Evolutionary conservation across 2,888 invertebrate genomes (phyloP), one percentile per base, ranked within the genome.

Genomic region (Dascillus cervinus): DNA sequence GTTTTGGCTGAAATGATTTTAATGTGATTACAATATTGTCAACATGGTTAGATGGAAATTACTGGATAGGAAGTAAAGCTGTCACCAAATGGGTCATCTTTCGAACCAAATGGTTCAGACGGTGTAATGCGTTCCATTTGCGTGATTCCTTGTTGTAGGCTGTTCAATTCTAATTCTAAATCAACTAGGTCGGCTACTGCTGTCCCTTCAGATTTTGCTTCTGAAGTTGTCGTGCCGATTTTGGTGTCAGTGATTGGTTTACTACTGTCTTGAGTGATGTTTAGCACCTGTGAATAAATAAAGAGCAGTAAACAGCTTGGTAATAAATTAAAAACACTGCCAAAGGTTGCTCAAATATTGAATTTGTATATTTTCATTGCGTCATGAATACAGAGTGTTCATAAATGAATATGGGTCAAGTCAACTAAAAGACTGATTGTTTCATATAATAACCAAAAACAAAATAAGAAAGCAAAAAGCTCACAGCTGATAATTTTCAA

Each of bases 71-170:
- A 70, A 25, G 78, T 77, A 54, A 84, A 84, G 17, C 82, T 82
- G 62, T 84, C 83, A 3, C 82, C 83, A 55, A 82, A 82, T 1
- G 82, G 81, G 69, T 82, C 82, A 29, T 70, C 72, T 3, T 75
- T 67, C 2, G 81, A 74, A 22, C 70, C 69, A 49, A 69, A 69
- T 2, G 73, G 72, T 54, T 79, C 79, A 17, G 75, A 79, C 4
- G 81, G 81, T 2, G 88, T 88, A 17, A 88, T 80, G 34, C 85
- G 77, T 60, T 88, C 88, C 72, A 90, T 87, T 65, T 90, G 89
- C 45, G 85, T 82, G 40, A 90, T 79, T 2, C 90, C 90, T 46
- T 89, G 78, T 57, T 90, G 82, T 50, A 90, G 66, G 34, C 86
- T 88, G 56, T 81, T 85, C 38, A 91, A 67, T 65, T 90, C 90